Base-by-base conservation (phyloP, 2,888 invertebrate genomes). In the Stegana nigrithorax region DNA sequence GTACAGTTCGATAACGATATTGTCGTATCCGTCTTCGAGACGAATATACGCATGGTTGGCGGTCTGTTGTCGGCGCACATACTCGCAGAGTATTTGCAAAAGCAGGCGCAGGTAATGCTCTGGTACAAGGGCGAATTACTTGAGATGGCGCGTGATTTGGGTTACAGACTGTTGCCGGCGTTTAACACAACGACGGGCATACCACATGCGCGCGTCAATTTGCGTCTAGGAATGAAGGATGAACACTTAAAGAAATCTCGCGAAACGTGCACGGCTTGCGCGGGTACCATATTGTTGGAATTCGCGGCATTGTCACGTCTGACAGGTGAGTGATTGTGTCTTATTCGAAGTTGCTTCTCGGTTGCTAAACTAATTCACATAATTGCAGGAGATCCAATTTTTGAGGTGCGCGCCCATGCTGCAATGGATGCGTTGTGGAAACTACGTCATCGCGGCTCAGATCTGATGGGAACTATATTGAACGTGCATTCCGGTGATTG, bases 401-500 rank as follows among this genome's bases (percentile, higher is more conserved):
- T 94, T 86, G 98, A 98, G 86, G 92, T 94, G 76, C 97, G 97
- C 83, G 97, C 98, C 0, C 94, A 95, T 77, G 92, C 92, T 76
- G 95, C 98, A 0, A 97, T 99, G 97, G 97, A 98, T 83, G 93
- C 94, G 62, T 87, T 99, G 45, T 99, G 98, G 98, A 92, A 93
- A 81, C 92, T 97, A 84, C 88, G 98, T 32, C 97, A 99, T 86
- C 89, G 94, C 32, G 90, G 91, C 64, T 91, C 86, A 2, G 97
- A 99, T 86, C 88, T 99, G 7, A 97, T 99, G 93, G 98, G 98
- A 4, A 97, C 97, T 0, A 96, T 98, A 5, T 89, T 98, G 58
- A 97, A 98, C 87, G 93, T 98, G n/a, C 95, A 98, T 84, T 96
- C 94, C 2, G 98, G 98, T 0, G 97, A 98, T 85, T 99, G 98